A percentile compares a stretch with the other conserved stretches of the same genome.
These are phyloP conservation scores for Aldrovandia affinis DNA, from an alignment of 2,797 vertebrate genomes.

Conservation along the genomic window DNA sequence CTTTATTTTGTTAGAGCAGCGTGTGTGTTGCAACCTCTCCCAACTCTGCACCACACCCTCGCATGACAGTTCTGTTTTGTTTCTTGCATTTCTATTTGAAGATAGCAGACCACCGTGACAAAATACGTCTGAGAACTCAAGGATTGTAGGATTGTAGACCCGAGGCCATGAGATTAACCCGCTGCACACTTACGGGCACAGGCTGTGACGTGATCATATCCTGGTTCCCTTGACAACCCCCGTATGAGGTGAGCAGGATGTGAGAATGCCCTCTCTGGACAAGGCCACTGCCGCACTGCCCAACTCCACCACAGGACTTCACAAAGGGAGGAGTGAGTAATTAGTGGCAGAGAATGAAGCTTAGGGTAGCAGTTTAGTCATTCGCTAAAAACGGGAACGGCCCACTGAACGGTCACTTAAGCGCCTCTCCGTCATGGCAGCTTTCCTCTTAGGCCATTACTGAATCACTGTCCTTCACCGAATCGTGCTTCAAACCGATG, in stretches of 20 bases:
- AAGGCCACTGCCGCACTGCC: neutral
- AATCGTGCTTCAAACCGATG: too few relatives aligned
- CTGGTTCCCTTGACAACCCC: neutral
- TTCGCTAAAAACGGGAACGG: too few relatives aligned
- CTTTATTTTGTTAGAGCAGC: too few relatives aligned
- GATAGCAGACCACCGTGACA: neutral
- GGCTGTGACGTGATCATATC: neutral
- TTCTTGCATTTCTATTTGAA: neutral
- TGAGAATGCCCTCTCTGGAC: neutral
- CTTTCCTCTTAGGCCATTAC: neutral
- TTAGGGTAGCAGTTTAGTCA: neutral
- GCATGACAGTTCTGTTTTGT: neutral
- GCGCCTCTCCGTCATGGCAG: neutral
- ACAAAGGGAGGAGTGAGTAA: neutral
- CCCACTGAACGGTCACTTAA: neutral
- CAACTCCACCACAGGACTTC: neutral
- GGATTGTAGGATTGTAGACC: neutral
- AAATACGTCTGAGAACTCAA: neutral
- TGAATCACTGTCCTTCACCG: neutral
- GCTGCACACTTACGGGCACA: neutral
- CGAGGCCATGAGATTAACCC: neutral
- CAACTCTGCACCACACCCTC: neutral
- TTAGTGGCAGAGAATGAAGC: neutral
- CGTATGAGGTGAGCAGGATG: neutral
- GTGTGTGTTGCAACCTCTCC: neutral